phyloP scores from a whole-genome alignment of 2,113 vertebrate genomes.

The Periophthalmus modestus region DNA sequence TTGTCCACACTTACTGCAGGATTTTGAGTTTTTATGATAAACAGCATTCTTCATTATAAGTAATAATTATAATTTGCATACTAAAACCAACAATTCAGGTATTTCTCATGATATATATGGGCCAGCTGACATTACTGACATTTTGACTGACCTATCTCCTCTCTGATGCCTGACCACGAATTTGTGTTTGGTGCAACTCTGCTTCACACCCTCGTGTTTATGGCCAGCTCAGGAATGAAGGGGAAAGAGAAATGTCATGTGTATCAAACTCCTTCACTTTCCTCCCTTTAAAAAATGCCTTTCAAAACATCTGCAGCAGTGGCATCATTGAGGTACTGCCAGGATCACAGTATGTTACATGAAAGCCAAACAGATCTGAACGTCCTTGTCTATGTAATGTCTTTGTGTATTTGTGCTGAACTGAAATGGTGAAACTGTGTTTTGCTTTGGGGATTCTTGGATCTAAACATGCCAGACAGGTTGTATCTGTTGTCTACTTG shows the following conservation, averaged over 20 bases:
- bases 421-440: conserved; percentile 55
- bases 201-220: conserved; percentile 45
- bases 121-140: background rate
- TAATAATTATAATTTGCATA: background rate
- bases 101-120: background rate
- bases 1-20: no score
- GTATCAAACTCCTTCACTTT: conserved; percentile 18
- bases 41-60: background rate
- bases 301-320: conserved; percentile 8
- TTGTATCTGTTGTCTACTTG: conserved; percentile 51
- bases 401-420: conserved; percentile 20
- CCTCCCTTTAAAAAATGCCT: background rate
- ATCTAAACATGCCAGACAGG: conserved; percentile 39
- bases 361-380: conserved; percentile 33
- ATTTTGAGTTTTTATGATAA: background rate
- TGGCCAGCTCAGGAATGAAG: conserved; percentile 24
- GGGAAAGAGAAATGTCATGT: conserved; percentile 26
- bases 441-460: conserved; percentile 45
- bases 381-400: conserved; percentile 47
- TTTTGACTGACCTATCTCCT: background rate
- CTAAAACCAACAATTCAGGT: background rate
- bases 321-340: conserved; percentile 26
- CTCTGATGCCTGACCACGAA: conserved; percentile 44
- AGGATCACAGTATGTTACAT: conserved; percentile 16
- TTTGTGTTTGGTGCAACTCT: conserved; percentile 31